Evolutionary conservation across 2,113 vertebrate genomes (phyloP), one percentile per base, ranked within the genome.

Genomic region (Oreochromis niloticus): DNA sequence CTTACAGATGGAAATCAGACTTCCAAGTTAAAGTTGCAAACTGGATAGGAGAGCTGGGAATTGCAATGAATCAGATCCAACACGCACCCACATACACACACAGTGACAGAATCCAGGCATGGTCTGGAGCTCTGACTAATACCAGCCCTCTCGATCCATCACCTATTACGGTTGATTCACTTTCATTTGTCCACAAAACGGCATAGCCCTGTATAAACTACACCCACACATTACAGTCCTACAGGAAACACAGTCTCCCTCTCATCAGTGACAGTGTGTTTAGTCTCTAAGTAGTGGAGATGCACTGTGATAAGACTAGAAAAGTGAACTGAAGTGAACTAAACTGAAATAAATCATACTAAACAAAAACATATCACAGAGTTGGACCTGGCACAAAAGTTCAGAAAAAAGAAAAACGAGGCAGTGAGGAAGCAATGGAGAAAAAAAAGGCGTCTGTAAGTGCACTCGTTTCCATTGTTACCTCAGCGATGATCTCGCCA

Each of bases 401-500:
- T 11, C 5, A 27, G 43, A 46, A 73, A 16, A 57, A 59, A 52
- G 30, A 52, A 73, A 43, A 46, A 87, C 3, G 17, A 41, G 7
- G 34, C 41, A 30, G 43, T 19, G 41, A 46, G 24, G 68, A 75
- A 50, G 24, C 43, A 75, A 48, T 48, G 43, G 71, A 75, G 71
- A 52, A 55, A 78, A 50, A 4, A 32, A 50, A 50, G 1, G 16
- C n/a, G 71, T 78, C 16, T 78, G 43, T 32, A 32, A 50, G 24
- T 78, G 10, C 27, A 13, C 16, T 59, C 16, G 27, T 27, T 75
- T 87, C 22, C 14, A 27, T 17, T 39, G 46, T 90, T 95, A 99
- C 98, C 98, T 99, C 98, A 34, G 98, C 98, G 57, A 99, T 98
- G 95, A 99, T 99, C 85, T 99, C 98, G 2, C 98, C 98, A 0